Evolutionary conservation across 2,113 vertebrate species (phyloP), one percentile per base, ranked within the genome.

Genomic region (Patagioenas fasciata): DNA sequence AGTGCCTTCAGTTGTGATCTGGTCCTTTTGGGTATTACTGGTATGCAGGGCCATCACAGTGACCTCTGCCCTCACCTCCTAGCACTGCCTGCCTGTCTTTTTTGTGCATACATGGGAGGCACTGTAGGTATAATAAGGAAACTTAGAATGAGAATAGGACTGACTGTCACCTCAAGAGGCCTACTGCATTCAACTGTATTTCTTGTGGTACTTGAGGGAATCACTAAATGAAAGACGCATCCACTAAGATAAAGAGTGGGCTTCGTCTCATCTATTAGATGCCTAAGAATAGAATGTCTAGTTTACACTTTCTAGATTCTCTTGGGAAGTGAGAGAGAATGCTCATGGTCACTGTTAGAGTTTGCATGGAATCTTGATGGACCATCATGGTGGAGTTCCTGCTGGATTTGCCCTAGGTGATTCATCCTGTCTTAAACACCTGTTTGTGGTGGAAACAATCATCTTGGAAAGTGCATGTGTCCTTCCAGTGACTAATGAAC

Each of bases 91-190:
- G 13, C 8, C 25, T 58, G 32, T 40, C 16, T 31, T 48, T 44
- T 86, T 28, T 58, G 31, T 53, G 6, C 0, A 0, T 20, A 20
- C 1, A 5, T 36, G 23, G 20, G 34, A 61, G 54, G n/a, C 25
- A 73, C 12, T 19, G 17, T 11, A 10, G 24, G 3, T 12, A 19
- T 36, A 29, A 50, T 32, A 69, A 18, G 21, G 29, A 61, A 69
- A 91, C 11, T 8, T 58, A 80, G 67, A 56, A 64, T 6, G 18
- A 18, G 8, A 50, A 23, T 25, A 67, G 25, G 61, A 58, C 28
- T 90, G 54, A n/a, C 18, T 47, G 21, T 62, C 10, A 23, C 23
- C 65, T 26, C 66, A 21, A 61, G 61, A 89, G 21, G 5, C 21
- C 28, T 82, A 44, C 38, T 50, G n/a, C 34, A 58, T 36, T 38